Base-by-base conservation (phyloP, 2,888 invertebrate genomes). In the Brachynemurus nebulosus region DNA sequence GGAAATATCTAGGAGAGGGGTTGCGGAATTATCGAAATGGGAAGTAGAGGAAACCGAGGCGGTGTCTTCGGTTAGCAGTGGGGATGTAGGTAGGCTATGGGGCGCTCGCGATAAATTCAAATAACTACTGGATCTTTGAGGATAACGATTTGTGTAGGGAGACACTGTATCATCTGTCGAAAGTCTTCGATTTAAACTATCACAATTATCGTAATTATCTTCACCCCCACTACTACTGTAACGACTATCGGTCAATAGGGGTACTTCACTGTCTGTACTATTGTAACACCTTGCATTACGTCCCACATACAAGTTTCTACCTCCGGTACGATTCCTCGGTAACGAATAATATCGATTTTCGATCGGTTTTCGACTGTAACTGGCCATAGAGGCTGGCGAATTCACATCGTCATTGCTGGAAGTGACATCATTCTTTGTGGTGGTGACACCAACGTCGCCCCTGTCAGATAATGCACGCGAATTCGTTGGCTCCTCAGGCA, bases 151-250 rank as follows among this genome's bases (percentile, higher is more conserved):
- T 12, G 4, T 30, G 5, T 11, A 30, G 4, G 11, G 2, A 23
- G 23, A 6, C 6, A n/a, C 14, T 30, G 30, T 12, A 3, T 67
- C 55, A 55, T 74, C 74, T 2, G 67, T 64, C 2, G 74, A 69
- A 52, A 68, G 64, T 36, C 71, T 59, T 40, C 70, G 62, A 47
- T 66, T 58, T 4, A 67, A 65, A 35, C 54, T 53, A 51, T 66
- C 62, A 50, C 69, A 69, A 47, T 65, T 64, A 25, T 59, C 61
- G 40, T 65, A 69, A 45, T 70, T 69, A 23, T 75, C 76, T 55
- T 79, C 79, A 1, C 77, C 78, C 17, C 78, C 79, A 48, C 81
- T 80, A 58, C 82, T 81, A 49, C 79, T 78, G 54, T 80, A 76
- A 50, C 80, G 70, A 59, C 80, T 82, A 54, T 76, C 78, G 11